Evolutionary conservation across 2,888 invertebrate species (phyloP).

Genomic region (Troides helena): DNA sequence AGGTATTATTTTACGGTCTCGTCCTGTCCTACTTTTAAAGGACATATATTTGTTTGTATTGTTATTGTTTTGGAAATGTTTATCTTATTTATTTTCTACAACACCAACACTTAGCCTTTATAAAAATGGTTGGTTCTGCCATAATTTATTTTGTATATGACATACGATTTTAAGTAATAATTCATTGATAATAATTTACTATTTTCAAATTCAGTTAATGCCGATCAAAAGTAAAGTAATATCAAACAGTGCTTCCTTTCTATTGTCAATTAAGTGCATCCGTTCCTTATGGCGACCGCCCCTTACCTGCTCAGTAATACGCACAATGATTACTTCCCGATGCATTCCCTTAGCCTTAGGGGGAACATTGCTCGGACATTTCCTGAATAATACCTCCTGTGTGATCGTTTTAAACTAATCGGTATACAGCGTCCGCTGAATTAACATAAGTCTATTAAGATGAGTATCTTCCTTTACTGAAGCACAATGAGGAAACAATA

Average conservation of each 20-base stretch:
- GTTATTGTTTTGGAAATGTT: too few species aligned
- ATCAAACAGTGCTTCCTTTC: slow-evolving; percentile 32
- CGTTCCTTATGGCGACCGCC: slow-evolving; percentile 67
- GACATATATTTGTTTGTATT: too few species aligned
- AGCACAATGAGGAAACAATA: slow-evolving; percentile 54
- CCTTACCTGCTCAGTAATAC: slow-evolving; percentile 70
- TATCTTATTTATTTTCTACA: too few species aligned
- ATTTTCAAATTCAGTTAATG: neutral
- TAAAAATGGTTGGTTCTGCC: too few species aligned
- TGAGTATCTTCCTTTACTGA: slow-evolving; percentile 50
- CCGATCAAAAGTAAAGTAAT: neutral
- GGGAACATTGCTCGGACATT: slow-evolving; percentile 67
- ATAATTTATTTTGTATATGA: neutral
- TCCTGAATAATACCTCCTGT: slow-evolving; percentile 69
- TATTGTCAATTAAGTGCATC: slow-evolving; percentile 74
- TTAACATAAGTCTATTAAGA: slow-evolving; percentile 69
- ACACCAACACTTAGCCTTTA: too few species aligned
- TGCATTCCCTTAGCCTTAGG: slow-evolving; percentile 68
- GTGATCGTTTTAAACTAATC: slow-evolving; percentile 59
- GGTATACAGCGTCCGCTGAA: slow-evolving; percentile 62
- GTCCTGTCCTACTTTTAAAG: too few species aligned
- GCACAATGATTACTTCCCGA: slow-evolving; percentile 69
- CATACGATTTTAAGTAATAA: too few species aligned
- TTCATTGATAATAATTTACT: neutral
- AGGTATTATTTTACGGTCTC: neutral